phyloP scores from a whole-genome alignment of 2,797 vertebrate species.

The Hapalemur alaotrensis region DNA sequence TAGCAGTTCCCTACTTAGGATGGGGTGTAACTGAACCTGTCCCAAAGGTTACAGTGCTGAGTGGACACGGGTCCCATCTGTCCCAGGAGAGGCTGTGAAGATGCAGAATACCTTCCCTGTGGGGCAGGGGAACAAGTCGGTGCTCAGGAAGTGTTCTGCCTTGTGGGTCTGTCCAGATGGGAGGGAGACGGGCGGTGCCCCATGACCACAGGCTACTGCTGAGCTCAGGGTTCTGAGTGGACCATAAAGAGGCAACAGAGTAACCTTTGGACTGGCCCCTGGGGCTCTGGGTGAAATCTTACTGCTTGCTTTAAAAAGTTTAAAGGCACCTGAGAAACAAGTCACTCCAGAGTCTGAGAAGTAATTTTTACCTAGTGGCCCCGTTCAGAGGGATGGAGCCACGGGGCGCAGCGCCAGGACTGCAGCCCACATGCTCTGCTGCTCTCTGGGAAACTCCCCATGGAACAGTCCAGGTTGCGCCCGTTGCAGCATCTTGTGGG shows the following conservation, averaged over 20 bases:
- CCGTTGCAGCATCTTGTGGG: accelerated
- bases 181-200: accelerated
- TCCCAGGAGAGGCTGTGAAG: neutral
- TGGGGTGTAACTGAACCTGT: too few species aligned
- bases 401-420: neutral
- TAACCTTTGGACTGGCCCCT: neutral
- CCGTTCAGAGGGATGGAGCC: neutral
- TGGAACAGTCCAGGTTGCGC: accelerated
- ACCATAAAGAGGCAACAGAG: too few species aligned
- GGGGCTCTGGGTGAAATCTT: neutral
- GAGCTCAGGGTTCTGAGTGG: accelerated
- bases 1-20: neutral
- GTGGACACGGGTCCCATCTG: accelerated
- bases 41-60: accelerated
- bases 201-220: neutral
- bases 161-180: neutral
- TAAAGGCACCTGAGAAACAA: neutral
- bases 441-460: neutral
- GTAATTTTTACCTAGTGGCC: accelerated
- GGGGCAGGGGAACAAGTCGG: accelerated
- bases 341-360: too few species aligned
- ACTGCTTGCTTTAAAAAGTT: neutral
- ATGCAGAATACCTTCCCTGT: accelerated
- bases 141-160: accelerated
- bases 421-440: accelerated